Conservation (phyloP, 1,140 invertebrate genomes). For the Drosophila sechellia region DNA sequence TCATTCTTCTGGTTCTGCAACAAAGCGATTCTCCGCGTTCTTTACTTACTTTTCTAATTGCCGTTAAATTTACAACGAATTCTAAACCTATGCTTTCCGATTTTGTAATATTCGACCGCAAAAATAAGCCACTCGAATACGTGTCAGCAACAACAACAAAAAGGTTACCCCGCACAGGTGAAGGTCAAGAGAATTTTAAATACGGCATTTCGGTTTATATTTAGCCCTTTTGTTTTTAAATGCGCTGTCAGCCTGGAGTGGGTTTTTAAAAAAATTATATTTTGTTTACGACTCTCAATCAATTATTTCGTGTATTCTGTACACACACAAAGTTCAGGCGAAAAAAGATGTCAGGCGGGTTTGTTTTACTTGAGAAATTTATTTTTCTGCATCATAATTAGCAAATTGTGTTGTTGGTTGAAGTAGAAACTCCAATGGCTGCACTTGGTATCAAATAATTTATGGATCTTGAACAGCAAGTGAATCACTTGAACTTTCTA, state of each 20-base stretch:
- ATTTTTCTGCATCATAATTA: slow-evolving; percentile 10
- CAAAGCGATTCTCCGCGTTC: slow-evolving; percentile 30
- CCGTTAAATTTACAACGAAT: slow-evolving; percentile 67
- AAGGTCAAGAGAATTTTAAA: slow-evolving; percentile 70
- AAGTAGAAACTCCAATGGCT: slow-evolving; percentile 13
- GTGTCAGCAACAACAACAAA: slow-evolving; percentile 32
- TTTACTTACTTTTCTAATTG: slow-evolving; percentile 67
- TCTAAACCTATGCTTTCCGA: slow-evolving; percentile 20
- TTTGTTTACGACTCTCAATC: slow-evolving; percentile 29
- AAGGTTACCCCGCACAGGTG: slow-evolving; percentile 30
- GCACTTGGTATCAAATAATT: slow-evolving; percentile 13
- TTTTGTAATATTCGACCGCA: slow-evolving; percentile 15
- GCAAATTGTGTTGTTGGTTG: slow-evolving; percentile 13
- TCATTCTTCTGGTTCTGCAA: slow-evolving; percentile 35
- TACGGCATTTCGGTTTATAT: slow-evolving; percentile 52
- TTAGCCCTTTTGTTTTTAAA: slow-evolving; percentile 58
- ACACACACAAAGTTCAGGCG: slow-evolving; percentile 32
- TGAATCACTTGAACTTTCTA: slow-evolving; percentile 10
- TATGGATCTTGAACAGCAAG: slow-evolving; percentile 7
- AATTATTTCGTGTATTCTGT: slow-evolving; percentile 32
- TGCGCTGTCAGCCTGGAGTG: slow-evolving; percentile 27
- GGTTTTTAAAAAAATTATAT: slow-evolving; percentile 24
- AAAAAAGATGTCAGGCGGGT: slow-evolving; percentile 25
- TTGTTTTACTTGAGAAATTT: not conserved
- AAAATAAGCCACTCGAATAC: slow-evolving; percentile 33